Percentiles rank a stretch among this genome's conserved stretches.
Evolutionary conservation across 2,888 invertebrate genomes (phyloP).

Genomic region (Andrena chrysosceles): DNA sequence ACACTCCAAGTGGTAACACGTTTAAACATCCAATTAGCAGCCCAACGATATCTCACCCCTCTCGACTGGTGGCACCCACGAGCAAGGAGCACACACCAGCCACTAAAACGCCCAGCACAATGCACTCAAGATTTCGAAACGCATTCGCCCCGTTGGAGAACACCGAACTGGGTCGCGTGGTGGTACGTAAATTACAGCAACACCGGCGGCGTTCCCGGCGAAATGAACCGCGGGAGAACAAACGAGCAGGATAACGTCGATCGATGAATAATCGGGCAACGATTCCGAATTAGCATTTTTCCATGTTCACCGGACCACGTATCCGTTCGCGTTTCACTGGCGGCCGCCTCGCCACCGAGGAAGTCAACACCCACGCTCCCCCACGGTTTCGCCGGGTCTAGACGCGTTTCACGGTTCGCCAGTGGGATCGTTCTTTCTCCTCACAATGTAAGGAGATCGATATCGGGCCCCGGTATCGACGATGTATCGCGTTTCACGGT

Average conservation of each 20-base stretch:
- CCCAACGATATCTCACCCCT: too few species aligned
- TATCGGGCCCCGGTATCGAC: conserved; percentile 64
- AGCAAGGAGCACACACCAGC: too few species aligned
- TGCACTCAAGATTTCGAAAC: neutral
- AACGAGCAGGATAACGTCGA: conserved; percentile 45
- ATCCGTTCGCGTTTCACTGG: conserved; percentile 61
- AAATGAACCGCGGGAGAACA: conserved; percentile 33
- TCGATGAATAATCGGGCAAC: conserved; percentile 50
- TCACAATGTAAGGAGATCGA: conserved; percentile 68
- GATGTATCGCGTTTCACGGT: conserved; percentile 71
- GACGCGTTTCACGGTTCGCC: conserved; percentile 63
- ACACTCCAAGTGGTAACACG: too few species aligned
- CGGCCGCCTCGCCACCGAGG: conserved; percentile 51
- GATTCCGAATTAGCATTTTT: conserved; percentile 64
- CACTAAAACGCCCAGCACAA: neutral
- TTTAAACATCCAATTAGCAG: too few species aligned
- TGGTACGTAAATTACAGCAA: conserved; percentile 16
- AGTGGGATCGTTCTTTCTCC: conserved; percentile 63
- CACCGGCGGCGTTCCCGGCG: conserved; percentile 37
- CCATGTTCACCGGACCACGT: conserved; percentile 43
- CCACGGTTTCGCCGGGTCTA: conserved; percentile 48
- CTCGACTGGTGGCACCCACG: too few species aligned
- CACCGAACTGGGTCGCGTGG: neutral
- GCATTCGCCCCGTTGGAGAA: neutral
- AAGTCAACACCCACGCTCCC: conserved; percentile 66